These are phyloP conservation scores for Pteronotus mesoamericanus DNA, from an alignment of 2,797 vertebrate species.

Conservation along the genomic window DNA sequence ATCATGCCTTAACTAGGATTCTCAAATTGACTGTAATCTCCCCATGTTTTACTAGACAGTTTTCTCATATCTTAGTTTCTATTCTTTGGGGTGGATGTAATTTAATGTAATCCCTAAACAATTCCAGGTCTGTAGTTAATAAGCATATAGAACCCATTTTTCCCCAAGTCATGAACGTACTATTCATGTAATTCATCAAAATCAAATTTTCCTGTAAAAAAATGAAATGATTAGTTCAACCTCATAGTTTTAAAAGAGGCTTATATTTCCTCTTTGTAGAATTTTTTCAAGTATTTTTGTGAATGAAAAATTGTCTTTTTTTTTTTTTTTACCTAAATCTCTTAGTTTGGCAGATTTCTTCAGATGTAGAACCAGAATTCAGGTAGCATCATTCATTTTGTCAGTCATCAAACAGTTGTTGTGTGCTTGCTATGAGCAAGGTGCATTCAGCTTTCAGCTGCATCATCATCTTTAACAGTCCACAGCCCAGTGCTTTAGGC, in stretches of 20 bases:
- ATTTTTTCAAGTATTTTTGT: not conserved
- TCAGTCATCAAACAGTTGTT: not conserved
- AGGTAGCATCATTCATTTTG: not conserved
- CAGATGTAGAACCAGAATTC: not conserved
- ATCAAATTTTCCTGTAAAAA: not conserved
- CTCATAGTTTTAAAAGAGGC: not conserved
- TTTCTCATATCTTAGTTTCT: not conserved
- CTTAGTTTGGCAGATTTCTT: not conserved
- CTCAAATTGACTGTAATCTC: not conserved
- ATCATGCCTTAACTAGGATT: not conserved
- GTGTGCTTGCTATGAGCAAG: not conserved
- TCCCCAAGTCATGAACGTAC: not conserved
- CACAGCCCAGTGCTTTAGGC: not conserved
- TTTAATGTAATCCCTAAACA: not conserved
- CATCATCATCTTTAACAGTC: not conserved
- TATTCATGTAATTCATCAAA: not conserved
- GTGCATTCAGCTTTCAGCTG: not conserved
- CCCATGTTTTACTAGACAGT: not conserved
- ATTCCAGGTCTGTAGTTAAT: not conserved
- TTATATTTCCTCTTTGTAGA: not conserved
- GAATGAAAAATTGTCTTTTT: not conserved
- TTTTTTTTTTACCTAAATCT: not conserved
- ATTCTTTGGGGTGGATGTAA: not conserved
- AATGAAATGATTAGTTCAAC: not conserved
- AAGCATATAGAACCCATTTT: not conserved